Conservation (phyloP, 1,140 invertebrate genomes). For the Apis dorsata region DNA sequence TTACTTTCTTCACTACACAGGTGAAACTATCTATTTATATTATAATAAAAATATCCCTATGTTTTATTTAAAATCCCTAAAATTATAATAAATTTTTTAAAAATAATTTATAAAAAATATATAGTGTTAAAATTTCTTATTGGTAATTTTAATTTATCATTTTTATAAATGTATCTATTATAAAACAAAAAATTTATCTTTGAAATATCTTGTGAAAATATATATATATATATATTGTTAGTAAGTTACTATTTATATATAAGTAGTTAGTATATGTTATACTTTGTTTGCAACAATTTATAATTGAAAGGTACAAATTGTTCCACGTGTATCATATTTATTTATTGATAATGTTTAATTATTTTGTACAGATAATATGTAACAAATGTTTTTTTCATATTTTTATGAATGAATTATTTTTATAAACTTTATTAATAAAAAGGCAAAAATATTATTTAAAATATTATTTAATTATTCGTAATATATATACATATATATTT, state of each 20-base stretch:
- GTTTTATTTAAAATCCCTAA: neutral
- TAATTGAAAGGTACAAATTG: neutral
- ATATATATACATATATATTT: neutral
- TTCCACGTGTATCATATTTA: neutral
- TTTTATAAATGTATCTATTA: neutral
- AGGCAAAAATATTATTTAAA: neutral
- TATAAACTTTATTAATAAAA: neutral
- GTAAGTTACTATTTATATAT: neutral
- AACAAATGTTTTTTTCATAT: neutral
- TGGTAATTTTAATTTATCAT: neutral
- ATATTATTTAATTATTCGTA: neutral
- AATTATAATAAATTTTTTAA: neutral
- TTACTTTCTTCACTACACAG: constrained; percentile 11
- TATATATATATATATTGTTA: neutral
- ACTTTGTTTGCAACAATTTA: constrained; percentile 8
- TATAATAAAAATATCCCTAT: constrained; percentile 23
- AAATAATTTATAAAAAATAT: neutral
- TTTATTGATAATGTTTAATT: neutral
- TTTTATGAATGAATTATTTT: neutral
- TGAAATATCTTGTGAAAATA: neutral
- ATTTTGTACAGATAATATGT: neutral
- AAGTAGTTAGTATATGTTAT: neutral
- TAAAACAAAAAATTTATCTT: neutral
- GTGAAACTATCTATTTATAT: neutral
- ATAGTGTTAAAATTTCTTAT: neutral